phyloP scores from a whole-genome alignment of 23 tunicate species.

The Oikopleura albicans region DNA sequence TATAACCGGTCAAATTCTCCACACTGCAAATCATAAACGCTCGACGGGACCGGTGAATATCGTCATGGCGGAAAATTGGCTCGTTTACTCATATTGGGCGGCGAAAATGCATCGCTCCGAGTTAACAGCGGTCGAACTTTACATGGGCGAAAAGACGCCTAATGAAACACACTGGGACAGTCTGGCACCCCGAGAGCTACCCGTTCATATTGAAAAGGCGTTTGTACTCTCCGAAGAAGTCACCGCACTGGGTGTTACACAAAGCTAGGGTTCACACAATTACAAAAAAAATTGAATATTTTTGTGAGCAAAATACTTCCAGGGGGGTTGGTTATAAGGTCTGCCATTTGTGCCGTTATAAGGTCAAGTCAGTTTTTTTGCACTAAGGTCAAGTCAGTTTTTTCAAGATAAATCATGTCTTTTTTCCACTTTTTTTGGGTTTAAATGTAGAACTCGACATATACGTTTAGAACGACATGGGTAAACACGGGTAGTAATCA shows the following conservation, averaged over 20 bases:
- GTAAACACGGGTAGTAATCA: too few relatives aligned
- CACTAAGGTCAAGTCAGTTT: too few relatives aligned
- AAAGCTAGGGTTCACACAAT: too few relatives aligned
- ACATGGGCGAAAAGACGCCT: background rate
- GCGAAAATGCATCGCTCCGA: slow-evolving; percentile 38
- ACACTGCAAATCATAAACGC: slow-evolving; percentile 31
- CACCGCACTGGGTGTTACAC: slow-evolving; percentile 43
- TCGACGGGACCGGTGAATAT: slow-evolving; percentile 50
- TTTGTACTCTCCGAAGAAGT: slow-evolving; percentile 42
- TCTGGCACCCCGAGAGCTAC: background rate
- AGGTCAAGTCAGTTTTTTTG: too few relatives aligned
- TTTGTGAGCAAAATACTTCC: too few relatives aligned
- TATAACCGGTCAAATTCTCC: slow-evolving; percentile 47
- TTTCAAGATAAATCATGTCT: too few relatives aligned
- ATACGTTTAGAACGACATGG: too few relatives aligned
- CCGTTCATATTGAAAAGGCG: slow-evolving; percentile 42
- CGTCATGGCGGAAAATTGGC: slow-evolving; percentile 74
- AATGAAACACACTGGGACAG: background rate
- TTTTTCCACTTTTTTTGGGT: too few relatives aligned
- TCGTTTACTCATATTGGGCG: slow-evolving; percentile 52
- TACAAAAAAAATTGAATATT: too few relatives aligned
- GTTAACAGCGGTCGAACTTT: slow-evolving; percentile 19
- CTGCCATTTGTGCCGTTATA: too few relatives aligned
- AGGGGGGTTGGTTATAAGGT: too few relatives aligned
- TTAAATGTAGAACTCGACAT: too few relatives aligned